These are phyloP conservation scores for Pristionchus japonicus DNA, from an alignment of 2,888 invertebrate genomes.

Conservation along the genomic window DNA sequence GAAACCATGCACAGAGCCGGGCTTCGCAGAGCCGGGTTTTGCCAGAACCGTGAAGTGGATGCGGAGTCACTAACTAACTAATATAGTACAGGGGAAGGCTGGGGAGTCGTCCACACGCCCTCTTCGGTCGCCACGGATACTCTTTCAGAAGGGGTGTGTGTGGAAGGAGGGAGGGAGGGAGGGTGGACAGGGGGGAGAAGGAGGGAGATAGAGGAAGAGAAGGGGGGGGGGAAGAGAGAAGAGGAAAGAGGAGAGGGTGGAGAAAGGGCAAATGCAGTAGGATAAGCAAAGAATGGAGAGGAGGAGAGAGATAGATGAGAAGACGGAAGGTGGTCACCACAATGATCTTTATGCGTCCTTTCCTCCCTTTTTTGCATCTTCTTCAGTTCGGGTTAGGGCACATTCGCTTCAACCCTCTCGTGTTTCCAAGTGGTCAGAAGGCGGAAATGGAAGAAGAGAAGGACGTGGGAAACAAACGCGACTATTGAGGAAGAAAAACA, in stretches of 20 bases:
- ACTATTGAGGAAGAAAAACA: background rate
- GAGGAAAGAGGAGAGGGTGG: background rate
- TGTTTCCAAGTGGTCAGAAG: background rate
- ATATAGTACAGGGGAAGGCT: background rate
- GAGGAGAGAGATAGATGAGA: slow-evolving; percentile 20
- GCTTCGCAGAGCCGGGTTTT: background rate
- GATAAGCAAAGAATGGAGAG: slow-evolving; percentile 16
- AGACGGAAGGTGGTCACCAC: background rate
- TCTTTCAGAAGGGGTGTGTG: background rate
- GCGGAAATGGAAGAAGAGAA: background rate
- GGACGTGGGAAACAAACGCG: background rate
- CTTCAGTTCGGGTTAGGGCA: background rate
- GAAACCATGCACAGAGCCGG: background rate
- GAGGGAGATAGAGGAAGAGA: background rate
- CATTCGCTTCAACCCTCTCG: background rate
- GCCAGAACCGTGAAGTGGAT: background rate
- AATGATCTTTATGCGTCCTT: background rate
- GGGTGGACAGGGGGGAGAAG: background rate
- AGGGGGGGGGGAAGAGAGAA: background rate
- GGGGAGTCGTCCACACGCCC: background rate
- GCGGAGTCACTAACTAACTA: background rate
- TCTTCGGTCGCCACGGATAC: slow-evolving; percentile 13
- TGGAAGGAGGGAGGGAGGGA: background rate
- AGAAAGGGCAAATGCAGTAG: background rate
- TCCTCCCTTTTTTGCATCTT: background rate